Percentiles rank a stretch among this genome's conserved stretches.
Evolutionary conservation across 1,140 invertebrate species (phyloP).

Genomic region (Aphis gossypii): DNA sequence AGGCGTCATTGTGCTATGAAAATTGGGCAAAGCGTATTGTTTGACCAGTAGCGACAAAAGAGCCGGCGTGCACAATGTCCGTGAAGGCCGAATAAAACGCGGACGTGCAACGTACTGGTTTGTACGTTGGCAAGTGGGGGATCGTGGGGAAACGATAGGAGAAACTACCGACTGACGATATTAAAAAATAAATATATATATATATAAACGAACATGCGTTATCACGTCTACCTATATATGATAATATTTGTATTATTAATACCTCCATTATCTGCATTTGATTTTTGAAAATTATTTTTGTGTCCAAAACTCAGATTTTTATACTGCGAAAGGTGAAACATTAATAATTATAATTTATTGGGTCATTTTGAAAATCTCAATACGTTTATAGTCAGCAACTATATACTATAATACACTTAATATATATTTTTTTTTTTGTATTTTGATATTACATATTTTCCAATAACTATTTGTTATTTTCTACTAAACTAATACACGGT

Average conservation of each 20-base stretch:
- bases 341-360: neutral
- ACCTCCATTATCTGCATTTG: neutral
- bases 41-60: slow-evolving; percentile 43
- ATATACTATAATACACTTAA: neutral
- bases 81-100: slow-evolving; percentile 47
- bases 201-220: neutral
- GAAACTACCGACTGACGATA: neutral
- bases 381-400: neutral
- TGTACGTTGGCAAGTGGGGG: neutral
- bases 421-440: neutral
- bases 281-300: neutral
- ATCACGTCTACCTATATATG: neutral
- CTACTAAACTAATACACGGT: neutral
- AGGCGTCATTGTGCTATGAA: slow-evolving; percentile 41
- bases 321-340: neutral
- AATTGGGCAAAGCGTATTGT: slow-evolving; percentile 45
- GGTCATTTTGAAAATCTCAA: neutral
- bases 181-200: neutral
- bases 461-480: neutral
- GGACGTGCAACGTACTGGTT: slow-evolving; percentile 24
- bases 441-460: neutral
- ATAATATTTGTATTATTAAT: neutral
- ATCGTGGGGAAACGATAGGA: neutral
- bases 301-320: neutral
- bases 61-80: slow-evolving; percentile 28